phyloP scores from a whole-genome alignment of 1,140 invertebrate species.

The Trichoplusia ni region DNA sequence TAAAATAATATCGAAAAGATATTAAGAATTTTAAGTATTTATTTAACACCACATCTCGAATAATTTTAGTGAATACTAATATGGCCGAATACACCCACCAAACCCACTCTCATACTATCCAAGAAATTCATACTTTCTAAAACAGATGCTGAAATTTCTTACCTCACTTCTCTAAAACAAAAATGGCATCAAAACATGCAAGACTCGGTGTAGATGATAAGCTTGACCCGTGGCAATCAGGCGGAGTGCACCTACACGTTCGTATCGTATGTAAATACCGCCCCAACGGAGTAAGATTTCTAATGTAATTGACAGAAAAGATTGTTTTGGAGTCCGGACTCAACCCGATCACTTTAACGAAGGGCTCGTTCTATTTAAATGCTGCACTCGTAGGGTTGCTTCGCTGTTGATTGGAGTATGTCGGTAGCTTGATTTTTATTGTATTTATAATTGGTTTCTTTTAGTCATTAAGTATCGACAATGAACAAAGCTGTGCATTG shows the following conservation, averaged over 20 bases:
- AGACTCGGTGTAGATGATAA: constrained; percentile 1
- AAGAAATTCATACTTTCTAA: no score
- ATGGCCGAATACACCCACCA: no score
- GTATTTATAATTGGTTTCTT: background rate
- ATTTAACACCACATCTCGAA: no score
- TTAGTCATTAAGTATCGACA: no score
- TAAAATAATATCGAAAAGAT: no score
- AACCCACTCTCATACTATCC: no score
- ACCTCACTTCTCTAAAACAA: background rate
- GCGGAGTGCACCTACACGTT: constrained; percentile 50
- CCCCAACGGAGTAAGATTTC: constrained; percentile 58
- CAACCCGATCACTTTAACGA: background rate
- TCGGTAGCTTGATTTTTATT: background rate
- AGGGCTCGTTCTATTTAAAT: constrained; percentile 21
- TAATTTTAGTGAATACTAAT: no score
- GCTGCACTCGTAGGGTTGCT: background rate
- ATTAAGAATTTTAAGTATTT: no score
- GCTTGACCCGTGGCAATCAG: constrained; percentile 57
- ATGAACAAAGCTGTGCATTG: no score
- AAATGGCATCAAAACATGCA: background rate
- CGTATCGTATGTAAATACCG: constrained; percentile 58
- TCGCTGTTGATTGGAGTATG: background rate
- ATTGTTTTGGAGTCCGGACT: constrained; percentile 50
- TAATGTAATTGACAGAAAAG: constrained; percentile 74
- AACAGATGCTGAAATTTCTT: no score